Evolutionary conservation across 2,113 vertebrate genomes (phyloP).

Genomic region (Mesocricetus auratus): DNA sequence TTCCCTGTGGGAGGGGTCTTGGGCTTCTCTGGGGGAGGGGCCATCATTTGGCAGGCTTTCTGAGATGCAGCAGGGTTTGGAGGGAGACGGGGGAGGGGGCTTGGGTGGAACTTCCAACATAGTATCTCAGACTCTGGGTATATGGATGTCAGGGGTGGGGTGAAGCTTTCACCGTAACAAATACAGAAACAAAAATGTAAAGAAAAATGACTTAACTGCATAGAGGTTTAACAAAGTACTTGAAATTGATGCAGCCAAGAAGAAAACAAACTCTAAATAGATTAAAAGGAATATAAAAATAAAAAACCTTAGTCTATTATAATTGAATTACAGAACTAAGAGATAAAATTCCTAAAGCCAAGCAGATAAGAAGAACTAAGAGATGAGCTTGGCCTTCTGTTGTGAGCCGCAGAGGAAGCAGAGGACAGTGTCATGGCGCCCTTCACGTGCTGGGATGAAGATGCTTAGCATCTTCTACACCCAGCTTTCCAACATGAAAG

Average conservation of each 20-base stretch:
- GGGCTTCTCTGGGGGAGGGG: too few species aligned
- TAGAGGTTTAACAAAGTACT: background rate
- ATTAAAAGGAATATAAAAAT: background rate
- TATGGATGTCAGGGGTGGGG: too few species aligned
- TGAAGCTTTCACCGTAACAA: too few species aligned
- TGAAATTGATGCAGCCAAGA: background rate
- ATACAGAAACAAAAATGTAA: background rate
- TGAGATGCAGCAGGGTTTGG: too few species aligned
- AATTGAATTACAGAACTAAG: background rate
- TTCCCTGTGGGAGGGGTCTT: too few species aligned
- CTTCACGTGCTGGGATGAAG: background rate
- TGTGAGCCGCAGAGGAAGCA: background rate
- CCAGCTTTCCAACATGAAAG: background rate
- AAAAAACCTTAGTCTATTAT: background rate
- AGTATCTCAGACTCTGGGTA: too few species aligned
- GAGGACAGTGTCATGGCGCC: background rate
- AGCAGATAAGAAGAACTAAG: background rate
- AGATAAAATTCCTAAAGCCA: background rate
- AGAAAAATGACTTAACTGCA: background rate
- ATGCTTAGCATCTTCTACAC: background rate
- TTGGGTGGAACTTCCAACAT: too few species aligned
- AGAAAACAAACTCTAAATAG: background rate
- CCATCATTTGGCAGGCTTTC: too few species aligned
- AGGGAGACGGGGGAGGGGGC: too few species aligned
- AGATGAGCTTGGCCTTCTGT: background rate